Conservation (phyloP, 2,888 invertebrate species). For the Trissolcus japonicus region DNA sequence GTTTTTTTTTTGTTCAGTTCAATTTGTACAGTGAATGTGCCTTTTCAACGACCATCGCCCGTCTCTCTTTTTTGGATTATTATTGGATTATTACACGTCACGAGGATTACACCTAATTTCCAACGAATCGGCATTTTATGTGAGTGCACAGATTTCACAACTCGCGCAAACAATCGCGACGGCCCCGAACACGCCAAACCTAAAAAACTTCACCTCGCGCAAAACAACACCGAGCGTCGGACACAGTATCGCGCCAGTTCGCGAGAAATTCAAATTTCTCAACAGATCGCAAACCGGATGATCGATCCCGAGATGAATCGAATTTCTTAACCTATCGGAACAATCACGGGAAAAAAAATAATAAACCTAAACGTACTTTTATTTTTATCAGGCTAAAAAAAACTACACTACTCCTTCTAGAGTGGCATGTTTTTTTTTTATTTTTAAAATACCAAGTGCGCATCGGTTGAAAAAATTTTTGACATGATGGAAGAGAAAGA, state of each 20-base stretch:
- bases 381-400: too few species aligned
- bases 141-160: constrained; percentile 27
- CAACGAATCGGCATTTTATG: constrained; percentile 27
- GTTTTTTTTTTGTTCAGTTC: constrained; percentile 16
- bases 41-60: background rate
- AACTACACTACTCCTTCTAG: too few species aligned
- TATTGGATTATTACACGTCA: constrained; percentile 54
- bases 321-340: too few species aligned
- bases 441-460: too few species aligned
- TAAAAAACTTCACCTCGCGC: background rate
- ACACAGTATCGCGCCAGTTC: background rate
- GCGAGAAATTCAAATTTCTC: too few species aligned
- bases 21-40: constrained; percentile 38
- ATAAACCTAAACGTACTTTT: too few species aligned
- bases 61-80: constrained; percentile 48
- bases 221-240: background rate
- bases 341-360: too few species aligned
- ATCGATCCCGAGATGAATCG: too few species aligned
- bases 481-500: too few species aligned
- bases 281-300: too few species aligned
- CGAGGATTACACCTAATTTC: constrained; percentile 46
- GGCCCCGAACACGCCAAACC: background rate
- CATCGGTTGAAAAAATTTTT: too few species aligned
- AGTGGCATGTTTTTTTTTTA: too few species aligned
- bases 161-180: background rate